phyloP scores from a whole-genome alignment of 2,113 vertebrate species.

The Nothoprocta pentlandii region DNA sequence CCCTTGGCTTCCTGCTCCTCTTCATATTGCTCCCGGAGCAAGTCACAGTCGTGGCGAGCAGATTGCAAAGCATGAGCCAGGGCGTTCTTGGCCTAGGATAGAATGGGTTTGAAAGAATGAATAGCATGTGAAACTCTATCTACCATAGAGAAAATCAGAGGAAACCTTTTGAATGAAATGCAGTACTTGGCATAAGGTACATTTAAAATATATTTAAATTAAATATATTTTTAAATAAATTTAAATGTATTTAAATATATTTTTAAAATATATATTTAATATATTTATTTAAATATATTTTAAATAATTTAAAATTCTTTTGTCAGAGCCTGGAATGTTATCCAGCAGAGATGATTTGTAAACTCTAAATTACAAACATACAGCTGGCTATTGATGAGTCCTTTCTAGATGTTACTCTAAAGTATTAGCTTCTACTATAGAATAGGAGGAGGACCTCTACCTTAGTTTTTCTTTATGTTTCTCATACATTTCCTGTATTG shows the following conservation, averaged over 20 bases:
- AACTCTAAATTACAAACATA: background rate
- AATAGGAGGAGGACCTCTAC: background rate
- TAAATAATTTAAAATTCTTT: background rate
- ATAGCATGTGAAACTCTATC: fast-evolving
- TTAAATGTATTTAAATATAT: too few relatives aligned
- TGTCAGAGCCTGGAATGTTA: background rate
- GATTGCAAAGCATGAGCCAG: conserved; percentile 84
- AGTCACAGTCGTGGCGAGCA: conserved; percentile 82
- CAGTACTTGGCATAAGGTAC: fast-evolving
- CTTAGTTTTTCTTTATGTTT: background rate
- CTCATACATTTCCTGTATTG: background rate
- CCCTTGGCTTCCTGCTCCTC: conserved; percentile 79
- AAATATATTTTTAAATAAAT: too few relatives aligned
- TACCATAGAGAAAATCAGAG: fast-evolving
- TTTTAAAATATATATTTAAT: too few relatives aligned
- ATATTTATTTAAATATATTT: too few relatives aligned
- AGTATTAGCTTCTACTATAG: background rate
- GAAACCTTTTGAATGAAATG: background rate
- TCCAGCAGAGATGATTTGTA: background rate
- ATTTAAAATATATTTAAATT: too few relatives aligned
- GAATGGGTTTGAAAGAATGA: background rate
- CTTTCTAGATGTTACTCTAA: background rate
- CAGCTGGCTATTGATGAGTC: fast-evolving
- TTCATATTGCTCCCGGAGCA: conserved; percentile 54
- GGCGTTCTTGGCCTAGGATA: conserved; percentile 84